phyloP scores from a whole-genome alignment of 2,797 vertebrate species.

The Pteronotus mesoamericanus region DNA sequence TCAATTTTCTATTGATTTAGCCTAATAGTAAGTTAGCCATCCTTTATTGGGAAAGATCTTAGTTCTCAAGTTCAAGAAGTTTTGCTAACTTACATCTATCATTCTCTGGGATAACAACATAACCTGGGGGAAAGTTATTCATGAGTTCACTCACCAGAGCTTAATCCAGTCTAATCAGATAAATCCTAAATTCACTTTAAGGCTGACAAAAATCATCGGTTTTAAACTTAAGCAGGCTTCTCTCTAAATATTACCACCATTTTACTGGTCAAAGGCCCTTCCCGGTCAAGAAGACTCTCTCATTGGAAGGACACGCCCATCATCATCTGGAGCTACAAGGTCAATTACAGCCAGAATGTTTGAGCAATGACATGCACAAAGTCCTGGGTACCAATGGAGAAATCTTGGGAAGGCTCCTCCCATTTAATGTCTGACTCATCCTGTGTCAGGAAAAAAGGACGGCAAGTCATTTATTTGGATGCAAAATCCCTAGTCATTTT shows the following conservation, averaged over 20 bases:
- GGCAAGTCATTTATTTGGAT: conserved; percentile 22
- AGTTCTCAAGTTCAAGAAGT: conserved; percentile 36
- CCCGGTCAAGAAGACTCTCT: background rate
- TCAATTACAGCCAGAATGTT: background rate
- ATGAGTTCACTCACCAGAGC: background rate
- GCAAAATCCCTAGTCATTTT: conserved; percentile 45
- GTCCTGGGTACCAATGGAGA: background rate
- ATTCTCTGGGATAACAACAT: background rate
- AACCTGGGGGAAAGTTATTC: conserved; percentile 9
- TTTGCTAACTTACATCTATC: background rate
- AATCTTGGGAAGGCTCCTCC: conserved; percentile 5
- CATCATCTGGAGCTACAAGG: background rate
- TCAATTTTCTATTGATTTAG: background rate
- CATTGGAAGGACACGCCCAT: conserved; percentile 2
- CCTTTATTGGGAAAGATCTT: background rate
- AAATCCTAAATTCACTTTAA: conserved; percentile 21
- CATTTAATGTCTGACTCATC: conserved; percentile 36
- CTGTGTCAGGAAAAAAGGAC: background rate
- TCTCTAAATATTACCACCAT: conserved; percentile 8
- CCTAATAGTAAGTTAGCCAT: background rate
- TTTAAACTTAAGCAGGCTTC: conserved; percentile 21
- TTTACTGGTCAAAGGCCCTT: conserved; percentile 35
- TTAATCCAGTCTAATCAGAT: conserved; percentile 43
- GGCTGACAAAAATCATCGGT: background rate
- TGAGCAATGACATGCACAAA: conserved; percentile 10